phyloP scores from a whole-genome alignment of 1,140 invertebrate genomes.

The Pinna nobilis region DNA sequence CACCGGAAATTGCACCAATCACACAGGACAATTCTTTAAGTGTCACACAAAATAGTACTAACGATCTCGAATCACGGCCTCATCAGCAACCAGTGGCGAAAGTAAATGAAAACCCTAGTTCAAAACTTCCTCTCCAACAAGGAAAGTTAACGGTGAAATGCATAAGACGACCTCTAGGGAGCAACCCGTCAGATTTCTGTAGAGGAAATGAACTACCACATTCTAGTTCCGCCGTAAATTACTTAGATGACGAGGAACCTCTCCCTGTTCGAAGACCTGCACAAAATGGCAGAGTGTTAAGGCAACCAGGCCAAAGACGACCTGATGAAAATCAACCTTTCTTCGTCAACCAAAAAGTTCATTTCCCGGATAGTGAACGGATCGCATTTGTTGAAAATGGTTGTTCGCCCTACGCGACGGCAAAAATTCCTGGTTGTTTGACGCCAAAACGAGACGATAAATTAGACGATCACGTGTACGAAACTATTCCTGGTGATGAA shows the following conservation, averaged over 20 bases:
- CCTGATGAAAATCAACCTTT: conserved; percentile 4
- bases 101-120: background rate
- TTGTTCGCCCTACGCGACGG: conserved; percentile 37
- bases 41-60: too few species aligned
- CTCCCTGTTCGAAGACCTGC: background rate
- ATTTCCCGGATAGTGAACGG: background rate
- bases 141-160: conserved; percentile 38
- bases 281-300: too few species aligned
- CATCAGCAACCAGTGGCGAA: background rate
- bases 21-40: too few species aligned
- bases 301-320: too few species aligned
- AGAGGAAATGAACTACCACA: conserved; percentile 1
- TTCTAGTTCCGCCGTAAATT: background rate
- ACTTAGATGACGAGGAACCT: conserved; percentile 5
- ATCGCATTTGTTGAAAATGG: conserved; percentile 5
- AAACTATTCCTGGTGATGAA: conserved; percentile 61
- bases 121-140: conserved; percentile 9
- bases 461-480: conserved; percentile 58
- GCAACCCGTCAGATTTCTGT: conserved; percentile 26
- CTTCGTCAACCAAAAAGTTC: conserved; percentile 11
- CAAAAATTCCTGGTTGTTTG: conserved; percentile 32
- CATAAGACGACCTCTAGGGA: conserved; percentile 47
- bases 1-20: too few species aligned
- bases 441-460: conserved; percentile 36
- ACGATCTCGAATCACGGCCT: too few species aligned